Conservation (phyloP, 2,888 invertebrate genomes). For the Chirona hameri region DNA sequence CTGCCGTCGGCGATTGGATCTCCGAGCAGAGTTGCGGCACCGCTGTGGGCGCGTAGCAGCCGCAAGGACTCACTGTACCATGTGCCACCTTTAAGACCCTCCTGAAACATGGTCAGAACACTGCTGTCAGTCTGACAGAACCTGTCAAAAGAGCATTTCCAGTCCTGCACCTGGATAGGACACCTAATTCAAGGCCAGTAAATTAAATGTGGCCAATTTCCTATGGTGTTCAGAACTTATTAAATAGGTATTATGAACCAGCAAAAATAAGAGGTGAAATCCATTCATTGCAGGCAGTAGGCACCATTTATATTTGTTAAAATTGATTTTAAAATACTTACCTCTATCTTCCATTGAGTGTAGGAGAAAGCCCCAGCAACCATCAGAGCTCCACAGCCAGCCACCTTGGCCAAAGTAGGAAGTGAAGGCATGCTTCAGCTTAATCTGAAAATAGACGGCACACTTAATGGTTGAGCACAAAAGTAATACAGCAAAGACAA, state of each 20-base stretch:
- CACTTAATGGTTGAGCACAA: too few relatives aligned
- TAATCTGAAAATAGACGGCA: too few relatives aligned
- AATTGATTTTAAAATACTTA: background rate
- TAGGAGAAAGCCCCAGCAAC: background rate
- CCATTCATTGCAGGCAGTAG: too few relatives aligned
- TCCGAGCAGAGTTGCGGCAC: background rate
- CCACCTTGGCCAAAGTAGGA: background rate
- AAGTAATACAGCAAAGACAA: too few relatives aligned
- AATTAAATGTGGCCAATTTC: background rate
- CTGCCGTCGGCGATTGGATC: background rate
- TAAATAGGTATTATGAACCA: background rate
- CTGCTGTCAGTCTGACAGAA: background rate
- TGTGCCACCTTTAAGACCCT: background rate
- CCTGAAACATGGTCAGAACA: background rate
- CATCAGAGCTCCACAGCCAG: background rate
- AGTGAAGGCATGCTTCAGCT: background rate
- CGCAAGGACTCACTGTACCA: background rate
- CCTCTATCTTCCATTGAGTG: background rate
- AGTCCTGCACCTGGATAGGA: background rate
- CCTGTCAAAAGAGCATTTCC: too few relatives aligned
- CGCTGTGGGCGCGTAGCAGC: background rate
- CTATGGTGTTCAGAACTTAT: too few relatives aligned
- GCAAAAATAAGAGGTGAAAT: background rate
- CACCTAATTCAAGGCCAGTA: background rate
- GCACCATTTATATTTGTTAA: background rate